Percentiles rank a stretch among this genome's conserved stretches.
phyloP scores from a whole-genome alignment of 2,113 vertebrate genomes.

The Forbesichthys agassizii region DNA sequence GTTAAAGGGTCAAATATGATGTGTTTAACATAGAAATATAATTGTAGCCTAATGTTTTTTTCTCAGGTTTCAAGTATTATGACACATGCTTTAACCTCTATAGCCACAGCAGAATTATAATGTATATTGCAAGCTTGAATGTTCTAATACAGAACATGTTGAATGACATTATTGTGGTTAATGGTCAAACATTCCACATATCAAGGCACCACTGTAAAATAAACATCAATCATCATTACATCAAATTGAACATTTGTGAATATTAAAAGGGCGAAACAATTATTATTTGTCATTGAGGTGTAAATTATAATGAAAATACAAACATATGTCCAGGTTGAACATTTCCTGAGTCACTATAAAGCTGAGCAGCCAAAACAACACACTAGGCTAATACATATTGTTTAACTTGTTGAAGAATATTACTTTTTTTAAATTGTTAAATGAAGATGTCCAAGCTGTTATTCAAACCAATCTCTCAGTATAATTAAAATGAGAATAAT shows the following conservation, averaged over 20 bases:
- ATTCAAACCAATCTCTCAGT: no score
- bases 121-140: background rate
- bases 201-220: slow-evolving; percentile 24
- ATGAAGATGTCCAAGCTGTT: no score
- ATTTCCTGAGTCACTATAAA: background rate
- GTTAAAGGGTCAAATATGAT: slow-evolving; percentile 9
- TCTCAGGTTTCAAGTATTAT: slow-evolving; percentile 40
- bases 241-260: background rate
- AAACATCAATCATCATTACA: background rate
- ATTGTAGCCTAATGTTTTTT: slow-evolving; percentile 12
- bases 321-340: background rate
- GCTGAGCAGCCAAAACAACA: no score
- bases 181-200: slow-evolving; percentile 1
- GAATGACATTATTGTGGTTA: background rate
- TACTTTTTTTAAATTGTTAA: no score
- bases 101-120: slow-evolving; percentile 11
- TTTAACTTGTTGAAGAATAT: no score
- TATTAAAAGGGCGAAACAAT: background rate
- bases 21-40: background rate
- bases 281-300: background rate
- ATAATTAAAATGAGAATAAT: no score
- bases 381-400: no score
- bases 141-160: slow-evolving; percentile 5
- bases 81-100: slow-evolving; percentile 27
- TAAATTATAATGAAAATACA: no score